A percentile compares a stretch with the other conserved stretches of the same genome.
phyloP scores from a whole-genome alignment of 2,797 vertebrate species.

The Rhynchonycteris naso region DNA sequence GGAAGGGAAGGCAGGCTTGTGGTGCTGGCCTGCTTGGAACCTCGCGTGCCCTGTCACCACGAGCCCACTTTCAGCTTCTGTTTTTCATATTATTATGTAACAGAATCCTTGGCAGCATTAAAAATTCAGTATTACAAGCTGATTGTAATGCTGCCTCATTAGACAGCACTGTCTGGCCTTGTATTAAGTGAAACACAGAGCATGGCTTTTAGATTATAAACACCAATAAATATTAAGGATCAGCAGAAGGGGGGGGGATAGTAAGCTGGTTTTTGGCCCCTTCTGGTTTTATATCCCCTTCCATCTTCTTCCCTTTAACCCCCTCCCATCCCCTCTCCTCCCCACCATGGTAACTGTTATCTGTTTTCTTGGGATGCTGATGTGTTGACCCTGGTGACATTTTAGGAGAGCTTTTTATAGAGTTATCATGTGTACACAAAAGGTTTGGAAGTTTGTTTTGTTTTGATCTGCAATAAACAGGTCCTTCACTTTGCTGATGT shows the following conservation, averaged over 20 bases:
- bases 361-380: slow-evolving; percentile 59
- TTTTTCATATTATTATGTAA: slow-evolving; percentile 91
- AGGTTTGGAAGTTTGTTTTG: slow-evolving; percentile 81
- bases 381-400: slow-evolving; percentile 69
- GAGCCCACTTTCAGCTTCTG: slow-evolving; percentile 74
- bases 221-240: slow-evolving; percentile 78
- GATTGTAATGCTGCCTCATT: slow-evolving; percentile 89
- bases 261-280: slow-evolving; percentile 68
- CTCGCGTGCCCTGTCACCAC: slow-evolving; percentile 64
- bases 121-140: slow-evolving; percentile 89
- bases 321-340: too few relatives aligned
- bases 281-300: slow-evolving; percentile 34
- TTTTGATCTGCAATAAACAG: slow-evolving; percentile 81
- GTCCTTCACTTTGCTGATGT: slow-evolving; percentile 81
- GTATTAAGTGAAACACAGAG: slow-evolving; percentile 80
- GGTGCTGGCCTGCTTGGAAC: neutral
- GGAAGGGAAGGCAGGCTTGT: neutral
- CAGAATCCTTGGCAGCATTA: slow-evolving; percentile 87
- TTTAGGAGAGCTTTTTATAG: slow-evolving; percentile 78
- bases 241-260: slow-evolving; percentile 50
- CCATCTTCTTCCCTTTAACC: neutral
- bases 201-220: slow-evolving; percentile 82
- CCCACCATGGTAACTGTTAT: slow-evolving; percentile 66
- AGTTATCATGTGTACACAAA: slow-evolving; percentile 77
- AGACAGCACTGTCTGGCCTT: slow-evolving; percentile 86